These are phyloP conservation scores for Oophaga sylvatica DNA, from an alignment of 2,797 vertebrate species.

Conservation along the genomic window DNA sequence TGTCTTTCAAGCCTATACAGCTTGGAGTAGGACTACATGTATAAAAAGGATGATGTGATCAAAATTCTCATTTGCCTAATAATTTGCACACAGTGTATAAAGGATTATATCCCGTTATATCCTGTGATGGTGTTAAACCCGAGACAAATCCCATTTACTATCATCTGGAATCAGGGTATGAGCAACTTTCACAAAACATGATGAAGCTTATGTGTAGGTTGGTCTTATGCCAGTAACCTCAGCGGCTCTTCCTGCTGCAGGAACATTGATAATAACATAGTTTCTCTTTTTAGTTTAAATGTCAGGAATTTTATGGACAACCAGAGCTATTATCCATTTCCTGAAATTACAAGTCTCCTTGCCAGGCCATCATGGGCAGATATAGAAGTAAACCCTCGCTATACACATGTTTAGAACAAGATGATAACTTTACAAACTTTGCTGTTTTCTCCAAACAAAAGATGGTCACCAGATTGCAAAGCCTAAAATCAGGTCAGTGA, in stretches of 20 bases:
- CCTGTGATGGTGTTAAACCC: too few species aligned
- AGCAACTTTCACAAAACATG: constrained; percentile 64
- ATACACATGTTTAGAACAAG: background rate
- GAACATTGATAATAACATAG: constrained; percentile 32
- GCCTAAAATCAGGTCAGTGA: background rate
- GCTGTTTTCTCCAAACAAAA: background rate
- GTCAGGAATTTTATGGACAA: background rate
- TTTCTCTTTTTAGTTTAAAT: constrained; percentile 25
- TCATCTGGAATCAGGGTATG: constrained; percentile 42
- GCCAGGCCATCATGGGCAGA: background rate
- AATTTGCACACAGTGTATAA: background rate
- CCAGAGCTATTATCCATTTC: constrained; percentile 10
- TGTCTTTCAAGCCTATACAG: too few species aligned
- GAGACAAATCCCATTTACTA: background rate
- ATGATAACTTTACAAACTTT: background rate
- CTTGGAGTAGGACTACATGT: too few species aligned
- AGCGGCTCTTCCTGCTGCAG: constrained; percentile 58
- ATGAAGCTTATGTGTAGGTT: constrained; percentile 62
- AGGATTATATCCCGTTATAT: background rate
- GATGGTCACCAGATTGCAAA: background rate
- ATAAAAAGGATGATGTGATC: too few species aligned
- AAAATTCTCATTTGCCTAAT: too few species aligned
- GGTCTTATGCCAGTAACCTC: constrained; percentile 56
- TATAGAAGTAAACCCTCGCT: background rate
- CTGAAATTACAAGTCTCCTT: background rate